Conservation (phyloP, 2,797 vertebrate genomes). For the Silurus lanzhouensis region DNA sequence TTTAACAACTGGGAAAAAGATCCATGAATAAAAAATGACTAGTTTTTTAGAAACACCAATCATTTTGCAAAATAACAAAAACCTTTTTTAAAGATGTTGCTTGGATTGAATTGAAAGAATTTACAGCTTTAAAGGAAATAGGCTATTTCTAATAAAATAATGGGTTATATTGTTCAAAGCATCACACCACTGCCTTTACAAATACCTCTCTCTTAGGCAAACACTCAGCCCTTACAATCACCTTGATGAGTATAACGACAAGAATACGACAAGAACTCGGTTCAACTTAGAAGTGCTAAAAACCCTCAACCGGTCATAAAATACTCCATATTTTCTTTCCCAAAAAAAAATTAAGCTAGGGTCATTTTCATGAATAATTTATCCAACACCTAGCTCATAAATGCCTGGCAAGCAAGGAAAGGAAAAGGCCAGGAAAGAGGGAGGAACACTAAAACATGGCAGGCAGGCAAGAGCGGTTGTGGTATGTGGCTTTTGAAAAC, state of each 20-base stretch:
- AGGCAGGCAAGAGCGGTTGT: conserved; percentile 47
- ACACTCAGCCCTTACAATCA: conserved; percentile 52
- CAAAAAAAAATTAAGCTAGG: conserved; percentile 49
- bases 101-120: background rate
- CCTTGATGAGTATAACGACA: conserved; percentile 62
- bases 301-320: conserved; percentile 61
- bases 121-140: background rate
- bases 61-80: background rate
- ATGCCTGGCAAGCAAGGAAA: conserved; percentile 41
- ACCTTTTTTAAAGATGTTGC: no score
- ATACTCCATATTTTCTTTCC: conserved; percentile 64
- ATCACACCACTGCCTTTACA: background rate
- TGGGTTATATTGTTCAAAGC: background rate
- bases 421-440: conserved; percentile 53
- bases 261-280: conserved; percentile 65
- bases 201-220: conserved; percentile 31
- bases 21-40: conserved; percentile 2
- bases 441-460: conserved; percentile 44
- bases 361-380: conserved; percentile 62
- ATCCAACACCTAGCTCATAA: conserved; percentile 62
- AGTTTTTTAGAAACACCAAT: conserved; percentile 13
- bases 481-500: conserved; percentile 62
- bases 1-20: conserved; percentile 8
- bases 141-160: background rate
- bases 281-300: conserved; percentile 52